Conservation (phyloP, 2,888 invertebrate genomes). For the Sinelater perroti region DNA sequence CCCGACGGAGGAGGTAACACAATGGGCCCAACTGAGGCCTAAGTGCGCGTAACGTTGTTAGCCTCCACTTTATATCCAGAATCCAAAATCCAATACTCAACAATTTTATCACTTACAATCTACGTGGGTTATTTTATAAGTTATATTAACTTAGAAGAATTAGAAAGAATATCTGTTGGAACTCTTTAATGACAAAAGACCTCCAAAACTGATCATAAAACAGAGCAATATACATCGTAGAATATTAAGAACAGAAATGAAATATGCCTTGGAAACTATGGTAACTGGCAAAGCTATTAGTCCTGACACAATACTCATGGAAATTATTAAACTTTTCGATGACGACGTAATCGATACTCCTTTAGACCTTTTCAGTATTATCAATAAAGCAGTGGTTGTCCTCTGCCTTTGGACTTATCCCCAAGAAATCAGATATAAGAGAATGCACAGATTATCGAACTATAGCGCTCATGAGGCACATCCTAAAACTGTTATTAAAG, state of each 20-base stretch:
- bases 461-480: constrained; percentile 23
- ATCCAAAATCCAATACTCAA: too few relatives aligned
- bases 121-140: too few relatives aligned
- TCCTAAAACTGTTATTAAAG: constrained; percentile 21
- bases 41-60: too few relatives aligned
- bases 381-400: constrained; percentile 20
- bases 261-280: not conserved
- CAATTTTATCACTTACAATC: too few relatives aligned
- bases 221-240: not conserved
- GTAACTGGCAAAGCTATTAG: constrained; percentile 19
- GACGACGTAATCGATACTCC: constrained; percentile 14
- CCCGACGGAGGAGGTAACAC: too few relatives aligned
- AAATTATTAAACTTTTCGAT: constrained; percentile 12
- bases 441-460: constrained; percentile 26
- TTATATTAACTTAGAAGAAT: too few relatives aligned
- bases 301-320: constrained; percentile 12
- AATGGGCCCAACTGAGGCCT: too few relatives aligned
- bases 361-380: constrained; percentile 14
- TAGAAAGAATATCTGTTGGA: too few relatives aligned
- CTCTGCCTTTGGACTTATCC: constrained; percentile 17
- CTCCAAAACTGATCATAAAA: not conserved
- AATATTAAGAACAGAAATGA: constrained; percentile 10
- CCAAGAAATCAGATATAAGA: constrained; percentile 26
- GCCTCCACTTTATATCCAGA: too few relatives aligned
- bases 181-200: constrained; percentile 13